Base-by-base conservation (phyloP, 2,113 vertebrate genomes). In the Caranx ignobilis region DNA sequence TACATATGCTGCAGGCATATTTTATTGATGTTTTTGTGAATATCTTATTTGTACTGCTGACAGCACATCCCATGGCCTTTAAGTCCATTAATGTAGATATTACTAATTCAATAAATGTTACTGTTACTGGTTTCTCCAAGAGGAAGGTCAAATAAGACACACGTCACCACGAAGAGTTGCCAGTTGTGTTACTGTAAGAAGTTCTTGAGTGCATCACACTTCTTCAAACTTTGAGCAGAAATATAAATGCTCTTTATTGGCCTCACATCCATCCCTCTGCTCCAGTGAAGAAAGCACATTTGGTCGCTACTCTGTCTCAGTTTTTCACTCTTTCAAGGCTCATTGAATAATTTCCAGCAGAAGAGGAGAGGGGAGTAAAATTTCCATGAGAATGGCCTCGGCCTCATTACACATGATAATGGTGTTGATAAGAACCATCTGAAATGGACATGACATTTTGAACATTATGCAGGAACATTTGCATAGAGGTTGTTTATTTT, bases 371-470 rank as follows among this genome's bases (percentile, higher is more conserved):
- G 6, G 5, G 61, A 52, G 65, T 8, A 5, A 2, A 2, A 93
- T 89, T 87, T 89, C 67, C 88, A 91, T 91, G 19, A 70, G 11
- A 88, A 87, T 71, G 34, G 47, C 32, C 59, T 78, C 12, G 48
- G 60, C 65, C 73, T 83, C 72, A 86, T 91, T 88, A 78, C 41
- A 64, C 52, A 72, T 82, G 74, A 84, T 87, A 83, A 85, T 87
- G 60, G 21, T 5, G 48, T 54, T 80, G 65, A 75, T 74, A 65
- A 86, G 76, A 73, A 75, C 75, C 13, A 13, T 75, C 37, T 75
- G 59, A 78, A 88, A 85, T 61, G 59, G 43, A 48, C 32, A 18
- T 77, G 83, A 81, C 75, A 87, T 90, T 88, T 74, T 75, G 21
- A 35, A 12, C 50, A 71, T 69, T 35, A 50, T 39, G 82, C 56